Conservation (phyloP, 2,797 vertebrate genomes). For the Tauraco hartlaubi region DNA sequence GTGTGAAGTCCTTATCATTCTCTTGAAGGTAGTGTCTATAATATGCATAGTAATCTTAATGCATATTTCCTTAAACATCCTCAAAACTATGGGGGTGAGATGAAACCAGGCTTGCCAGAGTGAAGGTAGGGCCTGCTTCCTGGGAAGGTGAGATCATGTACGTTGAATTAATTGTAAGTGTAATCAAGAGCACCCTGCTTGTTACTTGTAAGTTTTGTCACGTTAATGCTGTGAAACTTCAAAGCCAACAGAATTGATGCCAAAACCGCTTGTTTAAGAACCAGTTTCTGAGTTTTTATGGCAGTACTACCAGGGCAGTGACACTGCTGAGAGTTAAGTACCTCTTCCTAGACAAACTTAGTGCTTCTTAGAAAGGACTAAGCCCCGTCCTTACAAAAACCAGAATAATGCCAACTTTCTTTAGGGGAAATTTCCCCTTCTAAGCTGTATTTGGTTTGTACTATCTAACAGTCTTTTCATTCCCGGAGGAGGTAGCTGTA, state of each 20-base stretch:
- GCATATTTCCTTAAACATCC: neutral
- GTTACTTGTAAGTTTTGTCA: neutral
- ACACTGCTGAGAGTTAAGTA: neutral
- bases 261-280: neutral
- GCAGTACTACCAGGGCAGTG: neutral
- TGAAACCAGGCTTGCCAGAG: neutral
- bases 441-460: neutral
- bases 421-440: neutral
- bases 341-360: neutral
- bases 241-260: neutral
- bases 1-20: slow-evolving; percentile 16
- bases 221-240: neutral
- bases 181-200: neutral
- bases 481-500: neutral
- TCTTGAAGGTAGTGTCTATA: neutral
- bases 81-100: neutral
- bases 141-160: neutral
- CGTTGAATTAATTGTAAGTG: neutral
- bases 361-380: neutral
- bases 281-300: neutral
- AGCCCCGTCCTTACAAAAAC: neutral
- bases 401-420: neutral
- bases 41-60: neutral
- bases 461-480: neutral
- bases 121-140: neutral